Evolutionary conservation across 1,140 invertebrate genomes (phyloP), one percentile per base, ranked within the genome.

Genomic region (Aleiodes sp.): DNA sequence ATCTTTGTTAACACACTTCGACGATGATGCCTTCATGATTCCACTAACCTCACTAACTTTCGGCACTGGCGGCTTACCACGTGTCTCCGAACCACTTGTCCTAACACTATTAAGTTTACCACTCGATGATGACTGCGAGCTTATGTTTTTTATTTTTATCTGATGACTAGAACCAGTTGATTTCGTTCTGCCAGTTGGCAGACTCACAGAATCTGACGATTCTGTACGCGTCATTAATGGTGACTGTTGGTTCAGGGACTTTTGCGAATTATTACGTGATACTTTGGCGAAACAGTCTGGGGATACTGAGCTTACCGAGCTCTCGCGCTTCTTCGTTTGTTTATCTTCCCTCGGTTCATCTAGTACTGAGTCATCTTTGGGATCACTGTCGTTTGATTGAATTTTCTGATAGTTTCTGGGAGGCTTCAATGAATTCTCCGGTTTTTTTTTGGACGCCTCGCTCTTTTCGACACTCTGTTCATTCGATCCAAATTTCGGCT

Each of bases 1-100:
- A 78, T 93, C 92, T 83, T 93, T 93, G 78, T 93, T 93, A 4
- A 88, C 86, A 33, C 83, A 86, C 64, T 88, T 88, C 0, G 4
- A 52, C 24, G 72, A 71, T 6, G 66, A 68, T 59, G 74, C 86
- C 68, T 87, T 85, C 59, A 86, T 79, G 56, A 80, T 70, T 63
- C 61, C 24, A 24, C 37, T 24, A 19, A 68, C 76, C 70, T 84
- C 80, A 71, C 61, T 77, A 31, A 0, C 37, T 70, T 85, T 86
- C 31, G 83, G 82, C 16, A 85, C 84, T 77, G 83, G 84, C 77
- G 84, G 83, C 79, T 85, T 86, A 6, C 84, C 82, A 64, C 83
- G 85, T 63, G 81, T 26, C 7, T 29, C 82, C 56, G 80, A 80
- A 73, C 73, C 74, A 72, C 74, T 73, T 65, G 77, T 59, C 57